Evolutionary conservation across 2,113 vertebrate genomes (phyloP).

Genomic region (Lycaon pictus): DNA sequence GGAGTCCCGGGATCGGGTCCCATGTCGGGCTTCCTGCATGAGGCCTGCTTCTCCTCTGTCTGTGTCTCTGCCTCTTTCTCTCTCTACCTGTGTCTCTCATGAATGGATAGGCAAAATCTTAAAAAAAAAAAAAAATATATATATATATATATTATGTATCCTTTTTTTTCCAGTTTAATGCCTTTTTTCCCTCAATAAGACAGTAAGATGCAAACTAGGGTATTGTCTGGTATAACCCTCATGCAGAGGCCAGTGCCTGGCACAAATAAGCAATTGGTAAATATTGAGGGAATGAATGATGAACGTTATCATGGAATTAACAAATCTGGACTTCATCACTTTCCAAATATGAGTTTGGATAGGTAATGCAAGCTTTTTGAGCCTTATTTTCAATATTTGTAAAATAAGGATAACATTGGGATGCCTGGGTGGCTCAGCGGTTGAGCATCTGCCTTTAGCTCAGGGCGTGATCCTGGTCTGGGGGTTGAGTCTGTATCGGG

Average conservation of each 20-base stretch:
- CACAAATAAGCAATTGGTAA: not conserved
- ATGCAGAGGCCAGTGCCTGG: not conserved
- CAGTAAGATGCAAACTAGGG: not conserved
- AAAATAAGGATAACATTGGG: not conserved
- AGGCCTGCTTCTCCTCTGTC: too few species aligned
- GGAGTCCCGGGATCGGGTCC: too few species aligned
- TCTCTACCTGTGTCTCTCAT: too few species aligned
- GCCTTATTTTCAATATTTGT: slow-evolving; percentile 14
- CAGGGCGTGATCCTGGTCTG: too few species aligned
- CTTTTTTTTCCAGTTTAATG: not conserved
- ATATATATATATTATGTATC: not conserved
- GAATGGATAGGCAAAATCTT: too few species aligned
- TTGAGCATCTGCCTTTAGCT: too few species aligned
- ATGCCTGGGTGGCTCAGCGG: too few species aligned
- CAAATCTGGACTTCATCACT: not conserved
- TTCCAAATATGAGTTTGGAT: not conserved
- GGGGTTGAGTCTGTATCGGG: too few species aligned
- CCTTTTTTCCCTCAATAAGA: not conserved
- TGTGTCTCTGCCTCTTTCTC: too few species aligned
- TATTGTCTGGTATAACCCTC: not conserved
- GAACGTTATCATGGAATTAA: not conserved
- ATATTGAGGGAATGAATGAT: not conserved
- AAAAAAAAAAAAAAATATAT: too few species aligned
- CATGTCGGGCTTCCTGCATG: too few species aligned
- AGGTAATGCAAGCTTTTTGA: not conserved